Percentiles rank a stretch among this genome's conserved stretches.
Conservation (phyloP, 2,113 vertebrate species). For the Myiopsitta monachus region DNA sequence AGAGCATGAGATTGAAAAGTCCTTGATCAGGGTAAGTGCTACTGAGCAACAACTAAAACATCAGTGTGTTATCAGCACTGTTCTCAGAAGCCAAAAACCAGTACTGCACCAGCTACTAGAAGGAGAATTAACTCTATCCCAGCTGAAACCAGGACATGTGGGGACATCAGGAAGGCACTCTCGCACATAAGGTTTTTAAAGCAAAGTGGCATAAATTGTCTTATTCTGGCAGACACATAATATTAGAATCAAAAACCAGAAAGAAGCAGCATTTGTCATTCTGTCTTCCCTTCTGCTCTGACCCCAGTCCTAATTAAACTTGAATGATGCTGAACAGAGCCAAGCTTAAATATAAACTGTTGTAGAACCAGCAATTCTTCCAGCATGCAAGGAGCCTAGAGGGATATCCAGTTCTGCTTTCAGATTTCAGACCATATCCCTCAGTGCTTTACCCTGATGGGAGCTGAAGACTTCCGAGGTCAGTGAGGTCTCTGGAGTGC, state of each 20-base stretch:
- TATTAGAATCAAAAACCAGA: background rate
- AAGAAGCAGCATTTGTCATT: background rate
- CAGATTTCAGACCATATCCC: background rate
- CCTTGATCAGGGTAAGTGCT: background rate
- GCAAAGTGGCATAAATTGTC: background rate
- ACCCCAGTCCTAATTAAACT: background rate
- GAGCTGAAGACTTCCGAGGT: background rate
- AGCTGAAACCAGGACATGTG: background rate
- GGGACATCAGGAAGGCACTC: background rate
- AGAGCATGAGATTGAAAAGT: background rate
- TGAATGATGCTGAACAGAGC: background rate
- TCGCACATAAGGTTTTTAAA: background rate
- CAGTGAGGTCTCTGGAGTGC: background rate
- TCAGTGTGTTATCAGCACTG: background rate
- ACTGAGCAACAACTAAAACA: background rate
- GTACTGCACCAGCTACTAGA: background rate
- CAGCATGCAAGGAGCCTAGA: background rate
- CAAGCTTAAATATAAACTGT: background rate
- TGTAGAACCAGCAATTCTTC: background rate
- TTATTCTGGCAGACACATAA: background rate
- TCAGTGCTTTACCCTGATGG: rapidly evolving
- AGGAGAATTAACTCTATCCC: background rate
- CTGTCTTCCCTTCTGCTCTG: background rate
- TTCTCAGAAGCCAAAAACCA: background rate
- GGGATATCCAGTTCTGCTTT: background rate